Conservation (phyloP, 2,888 invertebrate genomes). For the Gastracanthus pulcherrimus region DNA sequence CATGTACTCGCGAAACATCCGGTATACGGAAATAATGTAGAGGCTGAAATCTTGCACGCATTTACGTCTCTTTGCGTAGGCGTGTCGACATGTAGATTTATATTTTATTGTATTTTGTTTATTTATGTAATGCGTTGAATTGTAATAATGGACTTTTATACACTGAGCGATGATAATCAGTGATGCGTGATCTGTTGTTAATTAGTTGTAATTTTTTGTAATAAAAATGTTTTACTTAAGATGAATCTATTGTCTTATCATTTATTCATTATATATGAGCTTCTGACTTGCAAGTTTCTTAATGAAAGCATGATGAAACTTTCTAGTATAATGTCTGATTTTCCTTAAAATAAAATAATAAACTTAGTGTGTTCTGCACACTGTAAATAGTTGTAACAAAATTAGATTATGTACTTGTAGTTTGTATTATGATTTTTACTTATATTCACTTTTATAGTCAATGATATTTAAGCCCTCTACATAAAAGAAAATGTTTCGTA, state of each 20-base stretch:
- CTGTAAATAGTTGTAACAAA: no score
- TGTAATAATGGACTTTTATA: conserved; percentile 20
- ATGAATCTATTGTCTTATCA: not conserved
- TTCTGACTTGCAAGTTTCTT: no score
- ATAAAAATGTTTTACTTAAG: conserved; percentile 22
- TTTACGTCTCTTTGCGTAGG: not conserved
- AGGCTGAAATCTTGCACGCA: conserved; percentile 15
- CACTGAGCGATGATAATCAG: not conserved
- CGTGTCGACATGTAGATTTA: not conserved
- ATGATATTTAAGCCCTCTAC: no score
- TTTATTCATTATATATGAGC: not conserved
- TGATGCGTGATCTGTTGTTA: conserved; percentile 26
- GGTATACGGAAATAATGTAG: not conserved
- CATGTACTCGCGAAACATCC: not conserved
- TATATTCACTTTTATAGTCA: no score
- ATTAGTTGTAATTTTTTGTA: conserved; percentile 42
- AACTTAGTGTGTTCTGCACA: no score
- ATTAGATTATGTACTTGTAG: no score
- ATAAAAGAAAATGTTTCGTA: no score
- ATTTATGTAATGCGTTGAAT: conserved; percentile 38
- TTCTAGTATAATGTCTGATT: no score
- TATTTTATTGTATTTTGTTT: conserved; percentile 2
- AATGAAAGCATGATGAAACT: no score
- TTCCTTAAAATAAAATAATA: no score
- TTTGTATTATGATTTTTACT: no score